Percentiles rank a stretch among this genome's conserved stretches.
Conservation (phyloP, 1,140 invertebrate species). For the Mercenaria mercenaria region DNA sequence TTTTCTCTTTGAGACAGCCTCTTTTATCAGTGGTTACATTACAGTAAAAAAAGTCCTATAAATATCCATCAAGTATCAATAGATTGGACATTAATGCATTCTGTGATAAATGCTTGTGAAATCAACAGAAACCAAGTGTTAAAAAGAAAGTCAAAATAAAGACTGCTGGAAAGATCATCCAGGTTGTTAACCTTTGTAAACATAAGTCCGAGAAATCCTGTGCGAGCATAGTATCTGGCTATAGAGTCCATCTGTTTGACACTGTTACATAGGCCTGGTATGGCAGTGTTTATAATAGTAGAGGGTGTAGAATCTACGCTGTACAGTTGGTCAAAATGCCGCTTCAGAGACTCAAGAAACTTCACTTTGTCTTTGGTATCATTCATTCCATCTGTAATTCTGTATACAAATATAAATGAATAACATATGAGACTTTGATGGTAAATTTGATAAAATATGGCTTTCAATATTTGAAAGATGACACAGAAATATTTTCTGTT, state of each 20-base stretch:
- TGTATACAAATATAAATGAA: constrained; percentile 62
- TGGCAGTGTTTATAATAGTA: constrained; percentile 81
- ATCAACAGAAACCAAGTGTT: too few relatives aligned
- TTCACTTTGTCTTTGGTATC: constrained; percentile 86
- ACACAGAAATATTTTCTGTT: too few relatives aligned
- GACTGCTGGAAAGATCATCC: too few relatives aligned
- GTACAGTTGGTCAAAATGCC: constrained; percentile 85
- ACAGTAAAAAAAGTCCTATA: too few relatives aligned
- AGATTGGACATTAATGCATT: too few relatives aligned
- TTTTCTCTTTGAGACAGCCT: too few relatives aligned
- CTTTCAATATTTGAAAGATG: too few relatives aligned
- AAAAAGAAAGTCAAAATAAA: too few relatives aligned
- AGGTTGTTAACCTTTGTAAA: constrained; percentile 85
- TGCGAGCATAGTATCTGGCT: constrained; percentile 84
- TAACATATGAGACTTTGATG: not conserved
- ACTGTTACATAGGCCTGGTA: constrained; percentile 83
- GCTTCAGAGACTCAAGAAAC: constrained; percentile 84
- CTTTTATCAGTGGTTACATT: too few relatives aligned
- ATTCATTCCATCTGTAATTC: constrained; percentile 86
- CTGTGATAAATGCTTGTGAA: too few relatives aligned
- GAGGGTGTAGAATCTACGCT: constrained; percentile 80
- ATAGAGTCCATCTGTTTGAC: constrained; percentile 86
- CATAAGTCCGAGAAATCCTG: constrained; percentile 85
- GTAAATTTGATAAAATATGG: too few relatives aligned
- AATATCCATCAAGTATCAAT: too few relatives aligned